These are phyloP conservation scores for Neoniphon sammara DNA, from an alignment of 2,797 vertebrate species.

Conservation along the genomic window DNA sequence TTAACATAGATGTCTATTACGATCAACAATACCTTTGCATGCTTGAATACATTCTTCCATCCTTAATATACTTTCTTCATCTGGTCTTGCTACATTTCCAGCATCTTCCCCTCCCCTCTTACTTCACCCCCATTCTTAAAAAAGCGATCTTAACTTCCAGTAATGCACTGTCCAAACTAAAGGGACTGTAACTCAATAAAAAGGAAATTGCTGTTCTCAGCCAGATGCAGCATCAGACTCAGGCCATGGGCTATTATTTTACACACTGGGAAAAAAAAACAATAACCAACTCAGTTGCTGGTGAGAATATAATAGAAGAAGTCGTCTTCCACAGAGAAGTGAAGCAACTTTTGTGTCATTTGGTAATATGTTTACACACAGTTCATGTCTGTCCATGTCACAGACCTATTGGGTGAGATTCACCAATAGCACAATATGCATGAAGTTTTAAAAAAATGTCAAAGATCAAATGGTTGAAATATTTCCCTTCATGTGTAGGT, in stretches of 20 bases:
- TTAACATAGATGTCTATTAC: too few relatives aligned
- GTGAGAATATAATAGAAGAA: not conserved
- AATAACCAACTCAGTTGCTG: not conserved
- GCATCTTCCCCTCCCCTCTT: not conserved
- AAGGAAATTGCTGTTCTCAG: not conserved
- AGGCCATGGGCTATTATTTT: not conserved
- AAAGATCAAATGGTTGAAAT: not conserved
- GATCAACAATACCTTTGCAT: too few relatives aligned
- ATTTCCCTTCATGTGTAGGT: conserved; percentile 72
- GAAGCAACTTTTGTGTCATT: not conserved
- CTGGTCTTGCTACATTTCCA: too few relatives aligned
- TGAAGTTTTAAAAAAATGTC: too few relatives aligned
- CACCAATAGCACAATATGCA: too few relatives aligned
- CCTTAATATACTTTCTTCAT: too few relatives aligned
- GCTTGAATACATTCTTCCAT: too few relatives aligned
- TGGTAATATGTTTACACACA: not conserved
- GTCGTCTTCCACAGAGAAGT: not conserved
- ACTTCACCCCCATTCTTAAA: not conserved
- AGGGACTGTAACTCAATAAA: not conserved
- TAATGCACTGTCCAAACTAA: not conserved
- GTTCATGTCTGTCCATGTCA: not conserved
- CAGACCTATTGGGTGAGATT: too few relatives aligned
- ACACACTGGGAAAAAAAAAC: not conserved
- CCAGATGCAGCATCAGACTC: not conserved
- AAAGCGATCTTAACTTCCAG: not conserved